Percentiles rank a stretch among this genome's conserved stretches.
phyloP scores from a whole-genome alignment of 2,113 vertebrate genomes.

The Lepisosteus osseus region DNA sequence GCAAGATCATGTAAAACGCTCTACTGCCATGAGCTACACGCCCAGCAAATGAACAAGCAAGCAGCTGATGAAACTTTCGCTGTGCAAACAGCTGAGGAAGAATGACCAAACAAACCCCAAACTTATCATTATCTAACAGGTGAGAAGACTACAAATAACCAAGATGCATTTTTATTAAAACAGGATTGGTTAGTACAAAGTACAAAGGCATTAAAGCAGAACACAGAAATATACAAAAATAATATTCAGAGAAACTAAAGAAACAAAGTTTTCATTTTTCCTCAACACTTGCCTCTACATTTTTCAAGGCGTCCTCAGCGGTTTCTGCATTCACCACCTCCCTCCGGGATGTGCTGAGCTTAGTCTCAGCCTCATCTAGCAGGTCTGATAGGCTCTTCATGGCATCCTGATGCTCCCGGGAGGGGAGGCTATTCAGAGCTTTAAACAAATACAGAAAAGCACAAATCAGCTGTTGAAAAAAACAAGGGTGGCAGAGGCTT shows the following conservation, averaged over 20 bases:
- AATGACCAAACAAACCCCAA: not conserved
- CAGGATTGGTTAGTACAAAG: too few relatives aligned
- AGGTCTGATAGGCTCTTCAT: slow-evolving; percentile 53
- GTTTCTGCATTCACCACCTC: slow-evolving; percentile 59
- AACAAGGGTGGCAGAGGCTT: not conserved
- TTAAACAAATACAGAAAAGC: not conserved
- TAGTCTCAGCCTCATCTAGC: slow-evolving; percentile 56
- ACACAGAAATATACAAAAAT: too few relatives aligned
- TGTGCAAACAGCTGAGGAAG: not conserved
- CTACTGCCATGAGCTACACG: not conserved
- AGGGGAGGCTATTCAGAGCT: slow-evolving; percentile 62
- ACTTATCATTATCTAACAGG: too few relatives aligned
- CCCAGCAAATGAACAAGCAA: not conserved
- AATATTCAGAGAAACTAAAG: too few relatives aligned
- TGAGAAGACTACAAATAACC: too few relatives aligned
- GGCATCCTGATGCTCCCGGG: slow-evolving; percentile 45
- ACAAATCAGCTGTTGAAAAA: not conserved
- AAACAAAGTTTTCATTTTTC: too few relatives aligned
- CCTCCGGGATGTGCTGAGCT: slow-evolving; percentile 47
- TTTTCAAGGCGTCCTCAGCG: slow-evolving; percentile 66
- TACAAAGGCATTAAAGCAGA: too few relatives aligned
- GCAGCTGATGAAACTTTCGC: rapidly evolving
- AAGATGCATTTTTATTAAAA: too few relatives aligned
- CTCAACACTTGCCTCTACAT: slow-evolving; percentile 61
- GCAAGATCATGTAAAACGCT: not conserved